phyloP scores from a whole-genome alignment of 2,797 vertebrate species.

The Tachyglossus aculeatus region DNA sequence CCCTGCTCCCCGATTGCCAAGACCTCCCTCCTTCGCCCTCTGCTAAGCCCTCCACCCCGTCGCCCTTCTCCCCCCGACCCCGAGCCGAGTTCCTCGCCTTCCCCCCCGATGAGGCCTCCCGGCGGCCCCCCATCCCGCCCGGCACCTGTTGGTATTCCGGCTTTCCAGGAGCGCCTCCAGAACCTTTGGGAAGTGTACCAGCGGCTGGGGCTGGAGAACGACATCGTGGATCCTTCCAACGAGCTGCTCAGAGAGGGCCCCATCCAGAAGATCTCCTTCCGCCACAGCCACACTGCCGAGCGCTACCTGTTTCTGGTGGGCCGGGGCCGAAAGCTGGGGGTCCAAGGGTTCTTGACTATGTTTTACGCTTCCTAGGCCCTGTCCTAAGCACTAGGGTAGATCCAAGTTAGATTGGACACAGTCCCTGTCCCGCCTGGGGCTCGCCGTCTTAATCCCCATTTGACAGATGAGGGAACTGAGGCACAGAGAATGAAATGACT shows the following conservation, averaged over 20 bases:
- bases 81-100: not conserved
- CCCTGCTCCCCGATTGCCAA: no score
- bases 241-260: constrained; percentile 88
- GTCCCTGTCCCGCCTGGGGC: no score
- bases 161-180: constrained; percentile 82
- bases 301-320: constrained; percentile 88
- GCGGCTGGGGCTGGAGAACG: constrained; percentile 85
- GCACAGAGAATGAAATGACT: no score
- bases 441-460: no score
- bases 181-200: constrained; percentile 88
- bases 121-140: not conserved
- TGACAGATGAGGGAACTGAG: no score
- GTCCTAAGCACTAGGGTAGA: no score
- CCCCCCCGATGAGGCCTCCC: not conserved
- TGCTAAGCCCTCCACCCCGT: not conserved
- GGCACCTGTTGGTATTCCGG: not conserved
- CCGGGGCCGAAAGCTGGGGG: not conserved
- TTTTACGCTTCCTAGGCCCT: no score
- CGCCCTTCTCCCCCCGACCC: not conserved
- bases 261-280: constrained; percentile 86
- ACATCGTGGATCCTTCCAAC: constrained; percentile 87
- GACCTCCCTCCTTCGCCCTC: not conserved
- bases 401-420: no score
- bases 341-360: not conserved
- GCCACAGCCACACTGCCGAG: constrained; percentile 82